Evolutionary conservation across 2,797 vertebrate genomes (phyloP).

Genomic region (Spea hammondii): DNA sequence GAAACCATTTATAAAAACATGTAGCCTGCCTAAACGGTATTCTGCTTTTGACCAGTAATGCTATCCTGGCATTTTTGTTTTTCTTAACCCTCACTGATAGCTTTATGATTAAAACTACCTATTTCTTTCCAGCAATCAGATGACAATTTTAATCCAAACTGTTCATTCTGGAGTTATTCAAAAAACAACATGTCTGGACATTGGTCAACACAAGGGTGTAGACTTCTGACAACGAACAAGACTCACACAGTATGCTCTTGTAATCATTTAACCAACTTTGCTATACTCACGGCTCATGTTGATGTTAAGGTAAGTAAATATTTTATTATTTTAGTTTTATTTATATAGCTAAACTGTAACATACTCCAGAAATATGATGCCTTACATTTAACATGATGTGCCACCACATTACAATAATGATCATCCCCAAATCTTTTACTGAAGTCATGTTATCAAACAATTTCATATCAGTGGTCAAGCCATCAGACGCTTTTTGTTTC

Average conservation of each 20-base stretch:
- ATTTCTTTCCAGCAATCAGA: conserved; percentile 81
- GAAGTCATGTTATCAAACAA: too few species aligned
- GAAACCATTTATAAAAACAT: too few species aligned
- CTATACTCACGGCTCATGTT: conserved; percentile 94
- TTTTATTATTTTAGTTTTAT: background rate
- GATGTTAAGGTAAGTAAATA: conserved; percentile 85
- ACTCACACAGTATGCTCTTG: conserved; percentile 96
- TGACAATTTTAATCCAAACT: conserved; percentile 98
- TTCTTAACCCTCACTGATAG: background rate
- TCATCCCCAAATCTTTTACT: too few species aligned
- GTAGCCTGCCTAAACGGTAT: too few species aligned
- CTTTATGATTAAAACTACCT: conserved; percentile 31
- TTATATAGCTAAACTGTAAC: background rate
- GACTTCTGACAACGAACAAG: conserved; percentile 86
- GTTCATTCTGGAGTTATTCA: conserved; percentile 98
- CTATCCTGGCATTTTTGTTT: too few species aligned
- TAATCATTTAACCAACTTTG: conserved; percentile 96
- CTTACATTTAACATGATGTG: too few species aligned
- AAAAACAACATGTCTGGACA: conserved; percentile 89
- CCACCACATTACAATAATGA: too few species aligned
- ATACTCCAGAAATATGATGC: too few species aligned
- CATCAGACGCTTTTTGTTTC: too few species aligned
- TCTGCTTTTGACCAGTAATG: too few species aligned
- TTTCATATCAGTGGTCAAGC: too few species aligned
- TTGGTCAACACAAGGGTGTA: conserved; percentile 97